phyloP scores from a whole-genome alignment of 53 echinoderm and acorn worm genomes.

The Holothuria leucospilota region DNA sequence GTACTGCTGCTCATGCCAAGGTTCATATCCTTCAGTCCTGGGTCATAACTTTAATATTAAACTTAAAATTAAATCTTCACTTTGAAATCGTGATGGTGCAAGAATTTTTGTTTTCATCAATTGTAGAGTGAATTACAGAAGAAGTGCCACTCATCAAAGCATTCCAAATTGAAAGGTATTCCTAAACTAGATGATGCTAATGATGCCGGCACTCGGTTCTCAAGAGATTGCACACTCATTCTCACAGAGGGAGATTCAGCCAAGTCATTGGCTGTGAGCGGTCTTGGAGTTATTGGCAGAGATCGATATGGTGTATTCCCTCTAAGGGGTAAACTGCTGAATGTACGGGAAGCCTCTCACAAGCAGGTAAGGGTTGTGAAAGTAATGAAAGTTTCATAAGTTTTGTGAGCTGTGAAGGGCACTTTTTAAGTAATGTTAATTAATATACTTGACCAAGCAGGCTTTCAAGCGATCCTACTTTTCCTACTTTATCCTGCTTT shows the following conservation, averaged over 20 bases:
- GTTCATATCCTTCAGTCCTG: too few relatives aligned
- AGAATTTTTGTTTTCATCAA: too few relatives aligned
- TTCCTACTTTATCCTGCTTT: too few relatives aligned
- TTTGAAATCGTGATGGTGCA: too few relatives aligned
- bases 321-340: constrained; percentile 93
- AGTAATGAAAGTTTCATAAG: too few relatives aligned
- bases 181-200: constrained; percentile 99
- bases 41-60: too few relatives aligned
- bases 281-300: constrained; percentile 89
- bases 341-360: constrained; percentile 92
- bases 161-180: constrained; percentile 95
- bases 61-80: too few relatives aligned
- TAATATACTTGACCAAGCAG: too few relatives aligned
- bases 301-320: constrained; percentile 97
- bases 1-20: too few relatives aligned
- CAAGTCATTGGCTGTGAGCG: constrained; percentile 98
- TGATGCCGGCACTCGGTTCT: constrained; percentile 86
- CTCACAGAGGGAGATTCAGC: constrained; percentile 99
- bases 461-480: too few relatives aligned
- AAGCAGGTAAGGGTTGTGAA: constrained; percentile 72
- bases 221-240: constrained; percentile 86
- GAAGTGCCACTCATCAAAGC: constrained; percentile 95
- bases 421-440: too few relatives aligned
- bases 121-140: constrained; percentile 89
- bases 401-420: too few relatives aligned